Conservation (phyloP, 2,113 vertebrate genomes). For the Propithecus coquereli region DNA sequence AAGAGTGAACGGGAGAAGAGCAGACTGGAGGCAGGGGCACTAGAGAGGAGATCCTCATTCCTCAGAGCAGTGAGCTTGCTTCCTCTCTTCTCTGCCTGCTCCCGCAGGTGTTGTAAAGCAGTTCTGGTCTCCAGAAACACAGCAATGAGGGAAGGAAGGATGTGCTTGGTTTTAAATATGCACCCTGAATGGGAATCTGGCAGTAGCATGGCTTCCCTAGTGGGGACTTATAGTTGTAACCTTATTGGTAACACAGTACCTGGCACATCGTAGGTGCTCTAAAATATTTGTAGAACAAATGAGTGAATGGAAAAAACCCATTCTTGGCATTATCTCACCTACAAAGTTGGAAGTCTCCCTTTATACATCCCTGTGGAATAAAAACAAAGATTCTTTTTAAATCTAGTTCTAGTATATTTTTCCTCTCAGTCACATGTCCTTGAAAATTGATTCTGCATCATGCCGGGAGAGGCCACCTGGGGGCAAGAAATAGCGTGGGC, state of each 20-base stretch:
- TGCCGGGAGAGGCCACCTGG: not conserved
- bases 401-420: not conserved
- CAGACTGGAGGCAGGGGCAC: not conserved
- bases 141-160: not conserved
- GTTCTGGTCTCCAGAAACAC: not conserved
- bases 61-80: not conserved
- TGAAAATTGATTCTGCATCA: not conserved
- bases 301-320: not conserved
- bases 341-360: not conserved
- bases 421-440: not conserved
- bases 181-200: not conserved
- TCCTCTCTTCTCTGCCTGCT: not conserved
- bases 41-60: not conserved
- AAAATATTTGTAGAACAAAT: not conserved
- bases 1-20: not conserved
- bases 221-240: not conserved
- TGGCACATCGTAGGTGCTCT: not conserved
- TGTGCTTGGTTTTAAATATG: not conserved
- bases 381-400: not conserved
- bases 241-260: not conserved
- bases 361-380: not conserved
- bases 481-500: not conserved
- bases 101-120: not conserved
- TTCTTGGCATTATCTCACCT: not conserved
- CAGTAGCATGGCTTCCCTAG: not conserved